phyloP scores from a whole-genome alignment of 1,140 invertebrate species.

The Matsumurasca onukii region DNA sequence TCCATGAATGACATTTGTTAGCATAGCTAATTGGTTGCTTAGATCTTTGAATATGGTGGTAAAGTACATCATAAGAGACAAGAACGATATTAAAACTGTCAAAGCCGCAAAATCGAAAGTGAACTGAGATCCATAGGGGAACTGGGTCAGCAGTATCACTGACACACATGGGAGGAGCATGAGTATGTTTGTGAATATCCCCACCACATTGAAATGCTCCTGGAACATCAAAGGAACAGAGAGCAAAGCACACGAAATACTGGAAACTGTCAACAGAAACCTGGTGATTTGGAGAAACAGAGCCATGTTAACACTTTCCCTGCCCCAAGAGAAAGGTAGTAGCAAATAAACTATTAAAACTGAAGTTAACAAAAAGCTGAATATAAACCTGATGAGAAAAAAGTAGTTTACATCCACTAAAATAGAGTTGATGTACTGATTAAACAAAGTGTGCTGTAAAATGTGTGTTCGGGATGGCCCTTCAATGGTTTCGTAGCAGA shows the following conservation, averaged over 20 bases:
- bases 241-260: not conserved
- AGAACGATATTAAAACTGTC: not conserved
- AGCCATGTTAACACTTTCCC: not conserved
- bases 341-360: not conserved
- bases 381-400: constrained; percentile 17
- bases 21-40: constrained; percentile 15
- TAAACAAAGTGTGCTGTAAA: not conserved
- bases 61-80: constrained; percentile 1
- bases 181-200: not conserved
- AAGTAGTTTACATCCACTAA: not conserved
- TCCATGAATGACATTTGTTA: not conserved
- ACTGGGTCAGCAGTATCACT: not conserved
- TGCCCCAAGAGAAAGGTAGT: not conserved
- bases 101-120: not conserved
- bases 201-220: not conserved
- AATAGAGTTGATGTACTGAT: not conserved
- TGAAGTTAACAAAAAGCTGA: not conserved
- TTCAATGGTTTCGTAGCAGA: not conserved
- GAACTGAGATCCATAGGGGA: not conserved
- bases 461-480: not conserved
- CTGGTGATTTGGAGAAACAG: not conserved
- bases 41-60: constrained; percentile 4
- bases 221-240: not conserved
- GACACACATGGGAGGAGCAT: not conserved
- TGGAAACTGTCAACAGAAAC: not conserved